phyloP scores from a whole-genome alignment of 2,797 vertebrate species.

The Acrossocheilus fasciatus region DNA sequence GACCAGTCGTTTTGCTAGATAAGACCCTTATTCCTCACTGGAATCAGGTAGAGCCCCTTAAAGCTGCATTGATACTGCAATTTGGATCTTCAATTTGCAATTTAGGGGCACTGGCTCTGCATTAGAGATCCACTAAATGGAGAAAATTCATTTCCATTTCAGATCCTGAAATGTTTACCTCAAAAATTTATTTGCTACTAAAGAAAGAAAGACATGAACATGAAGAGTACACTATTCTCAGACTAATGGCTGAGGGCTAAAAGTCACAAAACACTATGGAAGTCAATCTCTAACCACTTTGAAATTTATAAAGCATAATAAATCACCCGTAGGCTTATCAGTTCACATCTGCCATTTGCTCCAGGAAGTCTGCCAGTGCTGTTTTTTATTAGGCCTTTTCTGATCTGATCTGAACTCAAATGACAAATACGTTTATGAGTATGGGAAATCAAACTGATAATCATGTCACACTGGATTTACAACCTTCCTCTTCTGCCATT shows the following conservation, averaged over 20 bases:
- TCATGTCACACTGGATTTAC: slow-evolving; percentile 57
- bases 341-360: slow-evolving; percentile 42
- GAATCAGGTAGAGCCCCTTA: too few relatives aligned
- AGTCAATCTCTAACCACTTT: slow-evolving; percentile 5
- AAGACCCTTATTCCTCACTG: too few relatives aligned
- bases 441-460: slow-evolving; percentile 13
- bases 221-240: not conserved
- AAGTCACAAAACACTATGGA: not conserved
- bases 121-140: too few relatives aligned
- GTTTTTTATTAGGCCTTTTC: slow-evolving; percentile 48
- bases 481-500: slow-evolving; percentile 64
- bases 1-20: too few relatives aligned
- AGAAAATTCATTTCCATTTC: too few relatives aligned
- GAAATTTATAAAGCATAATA: slow-evolving; percentile 2
- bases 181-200: not conserved
- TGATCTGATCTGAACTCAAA: slow-evolving; percentile 36
- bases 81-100: too few relatives aligned
- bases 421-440: not conserved
- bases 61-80: too few relatives aligned
- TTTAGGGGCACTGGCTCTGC: too few relatives aligned
- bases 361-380: slow-evolving; percentile 29
- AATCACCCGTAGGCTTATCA: slow-evolving; percentile 15
- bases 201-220: too few relatives aligned
- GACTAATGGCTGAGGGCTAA: not conserved
- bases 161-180: not conserved